phyloP scores from a whole-genome alignment of 1,140 invertebrate species.

The Pantala flavescens region DNA sequence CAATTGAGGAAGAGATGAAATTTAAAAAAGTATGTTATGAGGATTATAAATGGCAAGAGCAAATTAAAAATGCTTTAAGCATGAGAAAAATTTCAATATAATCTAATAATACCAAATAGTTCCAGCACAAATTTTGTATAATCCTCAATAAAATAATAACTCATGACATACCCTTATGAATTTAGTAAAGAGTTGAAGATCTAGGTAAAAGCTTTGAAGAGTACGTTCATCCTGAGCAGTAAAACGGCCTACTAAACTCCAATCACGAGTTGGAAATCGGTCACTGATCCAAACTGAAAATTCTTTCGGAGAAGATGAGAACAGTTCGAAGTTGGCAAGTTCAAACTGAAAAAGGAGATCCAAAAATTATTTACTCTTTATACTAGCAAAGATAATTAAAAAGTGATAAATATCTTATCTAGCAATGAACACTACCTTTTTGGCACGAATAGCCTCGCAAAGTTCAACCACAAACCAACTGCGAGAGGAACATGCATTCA shows the following conservation, averaged over 20 bases:
- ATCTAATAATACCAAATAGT: not conserved
- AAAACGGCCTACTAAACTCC: slow-evolving; percentile 79
- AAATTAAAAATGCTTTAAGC: too few relatives aligned
- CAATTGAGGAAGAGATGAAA: too few relatives aligned
- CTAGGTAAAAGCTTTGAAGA: slow-evolving; percentile 75
- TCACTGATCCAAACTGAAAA: slow-evolving; percentile 81
- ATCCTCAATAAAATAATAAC: too few relatives aligned
- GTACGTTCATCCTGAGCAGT: slow-evolving; percentile 74
- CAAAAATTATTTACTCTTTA: slow-evolving; percentile 3
- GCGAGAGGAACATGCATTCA: slow-evolving; percentile 85
- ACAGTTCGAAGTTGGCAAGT: slow-evolving; percentile 95
- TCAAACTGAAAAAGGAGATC: slow-evolving; percentile 53
- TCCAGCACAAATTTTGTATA: not conserved
- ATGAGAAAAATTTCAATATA: too few relatives aligned
- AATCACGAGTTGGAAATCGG: slow-evolving; percentile 83
- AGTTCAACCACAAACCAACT: slow-evolving; percentile 96
- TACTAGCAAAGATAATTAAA: too few relatives aligned
- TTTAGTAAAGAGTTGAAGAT: slow-evolving; percentile 79
- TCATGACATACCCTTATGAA: slow-evolving; percentile 52
- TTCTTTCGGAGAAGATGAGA: slow-evolving; percentile 90
- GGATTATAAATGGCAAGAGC: too few relatives aligned
- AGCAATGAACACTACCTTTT: slow-evolving; percentile 43
- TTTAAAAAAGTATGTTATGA: too few relatives aligned
- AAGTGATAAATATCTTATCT: too few relatives aligned
- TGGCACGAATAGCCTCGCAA: slow-evolving; percentile 92